Evolutionary conservation across 2,113 vertebrate species (phyloP).

Genomic region (Neogale vison): DNA sequence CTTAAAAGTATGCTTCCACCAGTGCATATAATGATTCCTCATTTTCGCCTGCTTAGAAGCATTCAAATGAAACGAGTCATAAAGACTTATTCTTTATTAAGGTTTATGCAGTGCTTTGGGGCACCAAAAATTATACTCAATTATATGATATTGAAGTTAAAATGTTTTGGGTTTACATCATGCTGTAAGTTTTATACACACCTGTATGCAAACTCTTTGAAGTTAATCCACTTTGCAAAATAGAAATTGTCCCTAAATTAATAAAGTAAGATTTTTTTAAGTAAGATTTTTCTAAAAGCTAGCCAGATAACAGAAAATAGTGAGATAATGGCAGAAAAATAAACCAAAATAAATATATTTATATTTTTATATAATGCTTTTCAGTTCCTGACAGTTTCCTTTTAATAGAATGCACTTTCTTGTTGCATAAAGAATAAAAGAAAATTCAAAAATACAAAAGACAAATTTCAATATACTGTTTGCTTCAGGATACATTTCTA

Average conservation of each 20-base stretch:
- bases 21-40: constrained; percentile 79
- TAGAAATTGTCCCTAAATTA: constrained; percentile 20
- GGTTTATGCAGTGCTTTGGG: constrained; percentile 69
- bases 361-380: not conserved
- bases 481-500: not conserved
- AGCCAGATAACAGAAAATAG: not conserved
- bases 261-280: not conserved
- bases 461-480: not conserved
- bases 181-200: constrained; percentile 1
- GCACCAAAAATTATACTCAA: constrained; percentile 72
- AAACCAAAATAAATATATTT: not conserved
- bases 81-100: constrained; percentile 80
- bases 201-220: constrained; percentile 15
- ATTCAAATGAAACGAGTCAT: constrained; percentile 78
- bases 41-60: constrained; percentile 75
- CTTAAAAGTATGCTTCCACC: constrained; percentile 78
- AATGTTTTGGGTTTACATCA: constrained; percentile 42
- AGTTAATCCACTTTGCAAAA: constrained; percentile 12
- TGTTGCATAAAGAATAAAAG: not conserved
- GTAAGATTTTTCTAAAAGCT: not conserved
- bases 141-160: constrained; percentile 70
- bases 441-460: not conserved
- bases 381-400: not conserved
- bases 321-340: not conserved
- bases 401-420: not conserved